phyloP scores from a whole-genome alignment of 2,888 invertebrate genomes.

The Cerastoderma edule region DNA sequence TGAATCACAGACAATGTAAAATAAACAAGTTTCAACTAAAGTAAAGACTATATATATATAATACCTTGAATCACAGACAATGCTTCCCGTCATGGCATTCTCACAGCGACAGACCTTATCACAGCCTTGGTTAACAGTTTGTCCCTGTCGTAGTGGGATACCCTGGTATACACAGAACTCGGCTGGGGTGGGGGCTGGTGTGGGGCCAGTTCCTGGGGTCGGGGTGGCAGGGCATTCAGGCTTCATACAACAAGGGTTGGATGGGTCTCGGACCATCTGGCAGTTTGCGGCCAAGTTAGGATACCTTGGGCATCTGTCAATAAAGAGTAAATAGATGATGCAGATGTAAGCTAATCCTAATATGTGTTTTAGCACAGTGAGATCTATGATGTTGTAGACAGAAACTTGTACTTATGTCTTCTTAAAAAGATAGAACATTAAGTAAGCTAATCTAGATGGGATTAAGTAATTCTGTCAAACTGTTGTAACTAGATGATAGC shows the following conservation, averaged over 20 bases:
- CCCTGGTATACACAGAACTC: conserved; percentile 74
- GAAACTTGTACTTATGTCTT: too few species aligned
- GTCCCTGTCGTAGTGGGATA: conserved; percentile 65
- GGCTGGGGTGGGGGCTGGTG: conserved; percentile 49
- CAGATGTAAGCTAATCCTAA: too few species aligned
- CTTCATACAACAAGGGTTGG: conserved; percentile 68
- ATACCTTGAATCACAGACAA: conserved; percentile 71
- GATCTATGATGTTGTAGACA: too few species aligned
- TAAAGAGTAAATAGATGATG: too few species aligned
- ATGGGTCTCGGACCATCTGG: conserved; percentile 59
- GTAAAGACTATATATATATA: too few species aligned
- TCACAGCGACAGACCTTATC: conserved; percentile 70
- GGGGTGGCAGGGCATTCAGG: conserved; percentile 60
- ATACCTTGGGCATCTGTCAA: conserved; percentile 65
- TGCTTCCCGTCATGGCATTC: conserved; percentile 66
- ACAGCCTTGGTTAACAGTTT: conserved; percentile 69
- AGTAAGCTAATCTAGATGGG: too few species aligned
- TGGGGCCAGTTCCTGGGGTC: conserved; percentile 27
- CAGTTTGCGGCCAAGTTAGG: conserved; percentile 65
- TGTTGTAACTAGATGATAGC: too few species aligned
- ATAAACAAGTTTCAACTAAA: too few species aligned
- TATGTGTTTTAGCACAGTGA: too few species aligned
- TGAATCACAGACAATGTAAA: too few species aligned
- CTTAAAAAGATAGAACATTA: too few species aligned
- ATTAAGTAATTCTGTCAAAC: too few species aligned